Conservation (phyloP, 2,797 vertebrate genomes). For the Bradypodion pumilum region DNA sequence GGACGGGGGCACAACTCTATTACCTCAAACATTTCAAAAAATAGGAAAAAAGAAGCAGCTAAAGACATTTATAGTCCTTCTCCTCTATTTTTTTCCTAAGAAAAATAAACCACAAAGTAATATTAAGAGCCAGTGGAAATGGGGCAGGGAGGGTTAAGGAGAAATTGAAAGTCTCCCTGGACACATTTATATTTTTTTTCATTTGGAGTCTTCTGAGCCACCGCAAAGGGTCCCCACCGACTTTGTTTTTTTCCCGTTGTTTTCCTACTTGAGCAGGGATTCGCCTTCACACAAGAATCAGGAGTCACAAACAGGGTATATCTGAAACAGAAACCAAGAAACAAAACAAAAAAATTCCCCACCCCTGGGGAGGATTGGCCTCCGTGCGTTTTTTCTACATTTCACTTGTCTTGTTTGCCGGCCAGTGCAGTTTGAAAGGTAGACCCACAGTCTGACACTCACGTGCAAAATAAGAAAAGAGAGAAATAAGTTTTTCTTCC, state of each 20-base stretch:
- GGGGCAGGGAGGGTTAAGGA: background rate
- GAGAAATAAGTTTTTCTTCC: background rate
- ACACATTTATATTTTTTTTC: conserved; percentile 54
- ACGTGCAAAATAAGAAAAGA: background rate
- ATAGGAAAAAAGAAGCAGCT: conserved; percentile 66
- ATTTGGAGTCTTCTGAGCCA: conserved; percentile 69
- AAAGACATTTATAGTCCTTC: conserved; percentile 67
- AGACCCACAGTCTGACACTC: no score
- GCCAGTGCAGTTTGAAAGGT: conserved; percentile 55
- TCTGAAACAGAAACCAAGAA: conserved; percentile 43
- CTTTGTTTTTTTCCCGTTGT: conserved; percentile 55
- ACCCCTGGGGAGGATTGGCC: conserved; percentile 18
- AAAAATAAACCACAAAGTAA: conserved; percentile 39
- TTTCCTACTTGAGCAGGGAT: conserved; percentile 69
- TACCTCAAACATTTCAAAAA: conserved; percentile 73
- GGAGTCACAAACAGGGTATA: conserved; percentile 74
- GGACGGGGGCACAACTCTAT: conserved; percentile 76
- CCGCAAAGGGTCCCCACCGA: conserved; percentile 57
- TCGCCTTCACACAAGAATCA: conserved; percentile 58
- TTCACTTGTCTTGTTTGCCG: conserved; percentile 51
- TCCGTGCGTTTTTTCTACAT: conserved; percentile 28
- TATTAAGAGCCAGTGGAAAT: conserved; percentile 55
- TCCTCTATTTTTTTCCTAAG: conserved; percentile 64
- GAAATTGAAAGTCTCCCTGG: conserved; percentile 32
- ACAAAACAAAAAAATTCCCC: background rate